Conservation (phyloP, 2,797 vertebrate species). For the Halcyon chelicuti region DNA sequence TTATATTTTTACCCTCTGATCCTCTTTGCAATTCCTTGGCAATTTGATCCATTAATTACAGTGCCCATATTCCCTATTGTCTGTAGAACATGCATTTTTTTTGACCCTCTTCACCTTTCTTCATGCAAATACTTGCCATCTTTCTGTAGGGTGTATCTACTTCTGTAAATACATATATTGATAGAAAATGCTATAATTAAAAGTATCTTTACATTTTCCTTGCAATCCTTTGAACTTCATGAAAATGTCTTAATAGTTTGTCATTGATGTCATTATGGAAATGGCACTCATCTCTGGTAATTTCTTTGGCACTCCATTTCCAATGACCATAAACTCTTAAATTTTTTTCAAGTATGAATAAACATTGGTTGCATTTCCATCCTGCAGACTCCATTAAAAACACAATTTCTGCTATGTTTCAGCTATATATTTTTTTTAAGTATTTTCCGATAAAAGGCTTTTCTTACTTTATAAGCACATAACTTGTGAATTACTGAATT, state of each 20-base stretch:
- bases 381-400: background rate
- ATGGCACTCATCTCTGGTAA: background rate
- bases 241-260: background rate
- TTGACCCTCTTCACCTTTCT: background rate
- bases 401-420: background rate
- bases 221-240: background rate
- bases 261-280: background rate
- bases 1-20: slow-evolving; percentile 60
- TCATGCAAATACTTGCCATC: background rate
- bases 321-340: background rate
- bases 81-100: background rate
- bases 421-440: background rate
- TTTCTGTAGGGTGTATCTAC: background rate
- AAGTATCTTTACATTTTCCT: background rate
- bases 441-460: background rate
- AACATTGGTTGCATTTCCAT: background rate
- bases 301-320: background rate
- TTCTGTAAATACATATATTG: background rate
- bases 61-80: background rate
- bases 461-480: background rate
- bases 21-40: slow-evolving; percentile 39
- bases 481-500: background rate
- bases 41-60: slow-evolving; percentile 63
- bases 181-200: slow-evolving; percentile 7
- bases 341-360: background rate